phyloP scores from a whole-genome alignment of 2,797 vertebrate genomes.

The Tokudaia muenninki region DNA sequence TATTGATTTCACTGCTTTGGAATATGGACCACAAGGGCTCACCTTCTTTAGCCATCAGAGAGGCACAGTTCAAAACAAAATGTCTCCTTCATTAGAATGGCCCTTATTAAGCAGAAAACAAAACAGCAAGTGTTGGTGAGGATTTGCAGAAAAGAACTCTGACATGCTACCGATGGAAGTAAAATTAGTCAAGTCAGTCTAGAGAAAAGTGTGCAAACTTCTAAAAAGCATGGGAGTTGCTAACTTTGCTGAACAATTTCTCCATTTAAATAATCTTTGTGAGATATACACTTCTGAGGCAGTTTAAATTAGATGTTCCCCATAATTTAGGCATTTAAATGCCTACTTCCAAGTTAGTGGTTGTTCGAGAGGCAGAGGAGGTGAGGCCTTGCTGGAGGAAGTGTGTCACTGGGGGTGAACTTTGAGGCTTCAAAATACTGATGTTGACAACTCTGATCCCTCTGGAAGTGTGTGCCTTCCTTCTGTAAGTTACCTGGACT shows the following conservation, averaged over 20 bases:
- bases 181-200: background rate
- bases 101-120: background rate
- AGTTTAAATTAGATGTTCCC: background rate
- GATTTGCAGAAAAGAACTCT: background rate
- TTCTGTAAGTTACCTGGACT: background rate
- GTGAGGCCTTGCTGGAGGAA: background rate
- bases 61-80: background rate
- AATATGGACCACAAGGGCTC: background rate
- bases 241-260: background rate
- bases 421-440: background rate
- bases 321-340: background rate
- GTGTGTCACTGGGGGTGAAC: background rate
- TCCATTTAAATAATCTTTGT: slow-evolving; percentile 1
- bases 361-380: background rate
- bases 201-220: background rate
- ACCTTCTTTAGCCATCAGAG: background rate
- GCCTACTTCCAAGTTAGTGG: background rate
- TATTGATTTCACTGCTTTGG: background rate
- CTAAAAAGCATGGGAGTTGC: background rate
- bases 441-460: background rate
- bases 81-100: background rate
- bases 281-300: background rate
- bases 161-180: background rate
- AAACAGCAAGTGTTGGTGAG: background rate
- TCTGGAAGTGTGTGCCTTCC: background rate